These are phyloP conservation scores for Apostichopus japonicus DNA, from an alignment of 35 echinoderm and acorn worm species.

Conservation along the genomic window DNA sequence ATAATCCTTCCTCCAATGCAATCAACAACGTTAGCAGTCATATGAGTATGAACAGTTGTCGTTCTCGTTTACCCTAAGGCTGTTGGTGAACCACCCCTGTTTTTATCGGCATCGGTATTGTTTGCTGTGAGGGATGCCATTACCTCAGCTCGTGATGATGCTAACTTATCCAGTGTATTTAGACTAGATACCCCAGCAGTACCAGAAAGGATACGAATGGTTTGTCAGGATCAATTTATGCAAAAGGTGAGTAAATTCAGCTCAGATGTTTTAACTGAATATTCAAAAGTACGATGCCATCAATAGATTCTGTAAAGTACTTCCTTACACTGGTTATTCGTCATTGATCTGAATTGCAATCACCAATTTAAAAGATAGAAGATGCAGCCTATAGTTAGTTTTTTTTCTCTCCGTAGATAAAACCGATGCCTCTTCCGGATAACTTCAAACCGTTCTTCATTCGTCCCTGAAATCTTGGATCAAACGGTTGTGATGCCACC, in stretches of 20 bases:
- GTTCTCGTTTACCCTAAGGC: neutral
- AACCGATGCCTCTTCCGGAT: neutral
- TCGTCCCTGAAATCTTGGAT: neutral
- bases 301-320: neutral
- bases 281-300: neutral
- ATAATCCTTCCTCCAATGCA: too few relatives aligned
- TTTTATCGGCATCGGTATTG: constrained; percentile 70
- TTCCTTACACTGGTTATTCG: neutral
- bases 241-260: constrained; percentile 59
- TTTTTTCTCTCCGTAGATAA: neutral
- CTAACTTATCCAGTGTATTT: constrained; percentile 54
- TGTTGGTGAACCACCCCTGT: constrained; percentile 64
- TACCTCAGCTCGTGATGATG: constrained; percentile 68
- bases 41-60: too few relatives aligned
- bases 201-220: constrained; percentile 79
- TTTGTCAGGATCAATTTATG: constrained; percentile 74
- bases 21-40: too few relatives aligned
- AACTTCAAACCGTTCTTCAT: constrained; percentile 5
- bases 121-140: constrained; percentile 94
- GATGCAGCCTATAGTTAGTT: neutral
- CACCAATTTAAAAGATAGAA: too few relatives aligned
- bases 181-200: constrained; percentile 76
- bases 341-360: too few relatives aligned
- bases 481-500: too few relatives aligned
- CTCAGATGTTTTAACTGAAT: neutral